Base-by-base conservation (phyloP, 2,113 vertebrate species). In the Bombycilla garrulus region DNA sequence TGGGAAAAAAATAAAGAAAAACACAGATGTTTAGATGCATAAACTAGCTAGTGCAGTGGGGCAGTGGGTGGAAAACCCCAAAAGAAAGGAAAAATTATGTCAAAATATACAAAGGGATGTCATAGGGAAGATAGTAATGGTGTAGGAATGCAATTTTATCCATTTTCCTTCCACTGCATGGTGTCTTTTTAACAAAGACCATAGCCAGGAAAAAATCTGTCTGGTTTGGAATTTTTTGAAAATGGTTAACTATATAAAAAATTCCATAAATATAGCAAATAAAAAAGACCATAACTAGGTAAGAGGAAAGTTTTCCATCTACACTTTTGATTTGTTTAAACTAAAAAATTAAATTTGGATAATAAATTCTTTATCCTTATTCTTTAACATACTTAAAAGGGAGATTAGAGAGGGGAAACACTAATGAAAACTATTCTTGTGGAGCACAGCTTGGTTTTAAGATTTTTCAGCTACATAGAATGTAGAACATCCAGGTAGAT, bases 1-100 rank as follows among this genome's bases (percentile, higher is more conserved):
- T 60, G 22, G 26, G 13, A 0, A 3, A 22, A 9, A 5, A 12
- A 8, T 15, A 9, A 9, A 44, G 3, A 3, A 25, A 42, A 64
- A 2, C 5, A 4, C 45, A 57, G 31, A 76, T 73, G 36, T 80
- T 94, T 85, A 64, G 15, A 42, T 53, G 24, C 3, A 56, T 80
- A 80, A 90, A 76, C 36, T 44, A 42, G 21, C 31, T 26, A 72
- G 4, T 58, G 18, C 8, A 54, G 16, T 51, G 35, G 6, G 22
- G 8, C 12, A 54, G 15, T 60, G 42, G 5, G 22, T 81, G 71
- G 47, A 78, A 86, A 81, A 58, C 57, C 14, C 3, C 22, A 12
- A 69, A 85, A 48, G 2, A 65, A 17, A 80, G 38, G 21, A 48
- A 84, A 88, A 74, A 57, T 35, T 0, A 19, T 42, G 12, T 45